Conservation (phyloP, 2,888 invertebrate species). For the Gibbula magus region DNA sequence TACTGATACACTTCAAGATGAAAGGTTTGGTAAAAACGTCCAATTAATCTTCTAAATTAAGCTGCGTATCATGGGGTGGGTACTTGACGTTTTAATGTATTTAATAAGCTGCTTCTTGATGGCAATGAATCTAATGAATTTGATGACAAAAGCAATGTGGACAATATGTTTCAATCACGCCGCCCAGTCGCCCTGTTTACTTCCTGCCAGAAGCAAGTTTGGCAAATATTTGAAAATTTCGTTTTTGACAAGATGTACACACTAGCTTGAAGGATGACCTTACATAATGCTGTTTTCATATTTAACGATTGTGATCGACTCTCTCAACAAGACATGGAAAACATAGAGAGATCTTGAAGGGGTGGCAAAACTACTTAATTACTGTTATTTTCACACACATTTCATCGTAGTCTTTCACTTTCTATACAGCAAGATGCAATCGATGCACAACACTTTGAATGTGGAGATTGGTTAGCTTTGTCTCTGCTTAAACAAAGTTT, state of each 20-base stretch:
- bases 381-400: slow-evolving; percentile 17
- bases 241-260: slow-evolving; percentile 20
- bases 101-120: slow-evolving; percentile 10
- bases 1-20: background rate
- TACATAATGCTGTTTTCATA: slow-evolving; percentile 23
- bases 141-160: slow-evolving; percentile 4
- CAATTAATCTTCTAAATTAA: slow-evolving; percentile 18
- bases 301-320: slow-evolving; percentile 12
- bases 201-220: slow-evolving; percentile 2
- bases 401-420: slow-evolving; percentile 1
- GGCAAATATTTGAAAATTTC: slow-evolving; percentile 21
- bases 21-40: slow-evolving; percentile 3
- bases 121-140: slow-evolving; percentile 20
- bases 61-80: background rate
- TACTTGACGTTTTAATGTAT: slow-evolving; percentile 18
- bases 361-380: slow-evolving; percentile 21
- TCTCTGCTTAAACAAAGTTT: background rate
- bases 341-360: background rate
- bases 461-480: background rate
- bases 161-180: slow-evolving; percentile 20
- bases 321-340: slow-evolving; percentile 5
- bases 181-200: background rate
- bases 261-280: slow-evolving; percentile 9
- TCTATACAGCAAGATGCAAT: slow-evolving; percentile 3
- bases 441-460: background rate